phyloP scores from a whole-genome alignment of 2,888 invertebrate genomes.

The Synergus umbraculus region DNA sequence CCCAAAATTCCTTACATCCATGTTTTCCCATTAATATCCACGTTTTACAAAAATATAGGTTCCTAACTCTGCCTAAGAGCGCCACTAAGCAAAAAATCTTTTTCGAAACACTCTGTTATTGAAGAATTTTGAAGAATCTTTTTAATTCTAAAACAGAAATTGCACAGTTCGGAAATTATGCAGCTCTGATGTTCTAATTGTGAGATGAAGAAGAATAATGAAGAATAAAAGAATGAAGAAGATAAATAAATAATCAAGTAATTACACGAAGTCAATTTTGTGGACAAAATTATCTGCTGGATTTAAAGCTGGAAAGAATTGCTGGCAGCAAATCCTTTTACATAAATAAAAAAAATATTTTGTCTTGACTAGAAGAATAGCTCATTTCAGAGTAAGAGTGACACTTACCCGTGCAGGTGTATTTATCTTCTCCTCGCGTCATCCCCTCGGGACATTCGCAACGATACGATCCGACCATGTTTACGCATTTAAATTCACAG shows the following conservation, averaged over 20 bases:
- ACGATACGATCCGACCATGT: slow-evolving; percentile 82
- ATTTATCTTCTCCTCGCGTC: slow-evolving; percentile 67
- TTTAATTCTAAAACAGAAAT: slow-evolving; percentile 28
- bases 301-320: background rate
- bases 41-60: slow-evolving; percentile 8
- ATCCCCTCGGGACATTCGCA: slow-evolving; percentile 75
- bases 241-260: background rate
- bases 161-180: background rate
- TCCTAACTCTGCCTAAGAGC: slow-evolving; percentile 6
- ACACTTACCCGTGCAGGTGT: slow-evolving; percentile 67
- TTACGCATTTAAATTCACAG: slow-evolving; percentile 81
- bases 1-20: slow-evolving; percentile 5
- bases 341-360: background rate
- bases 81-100: background rate
- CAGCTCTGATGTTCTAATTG: background rate
- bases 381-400: slow-evolving; percentile 12
- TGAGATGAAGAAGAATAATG: background rate
- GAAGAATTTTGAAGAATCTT: slow-evolving; percentile 31
- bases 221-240: background rate
- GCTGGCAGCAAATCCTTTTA: background rate
- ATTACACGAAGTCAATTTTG: background rate
- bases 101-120: slow-evolving; percentile 14
- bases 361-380: background rate
- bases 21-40: background rate
- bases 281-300: background rate